A percentile compares a stretch with the other conserved stretches of the same genome.
Evolutionary conservation across 2,797 vertebrate species (phyloP).

Genomic region (Cephalopachus bancanus): DNA sequence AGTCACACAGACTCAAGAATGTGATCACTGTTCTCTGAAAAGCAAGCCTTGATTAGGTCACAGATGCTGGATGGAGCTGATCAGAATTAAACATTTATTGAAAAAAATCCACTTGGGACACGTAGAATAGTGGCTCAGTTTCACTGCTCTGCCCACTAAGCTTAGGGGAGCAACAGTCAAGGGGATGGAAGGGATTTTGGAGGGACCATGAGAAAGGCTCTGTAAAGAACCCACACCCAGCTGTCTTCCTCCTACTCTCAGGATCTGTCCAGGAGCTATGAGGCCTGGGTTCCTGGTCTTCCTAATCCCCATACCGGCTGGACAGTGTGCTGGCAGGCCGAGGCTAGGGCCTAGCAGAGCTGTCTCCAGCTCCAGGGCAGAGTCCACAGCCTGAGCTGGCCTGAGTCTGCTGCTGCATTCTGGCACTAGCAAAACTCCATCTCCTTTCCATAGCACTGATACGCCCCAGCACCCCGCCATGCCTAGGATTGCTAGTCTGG

Average conservation of each 20-base stretch:
- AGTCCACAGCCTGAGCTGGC: background rate
- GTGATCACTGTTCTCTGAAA: background rate
- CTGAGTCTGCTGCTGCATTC: background rate
- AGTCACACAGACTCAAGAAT: background rate
- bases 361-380: fast-evolving
- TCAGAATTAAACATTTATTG: slow-evolving; percentile 21
- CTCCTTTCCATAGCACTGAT: background rate
- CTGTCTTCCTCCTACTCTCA: background rate
- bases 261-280: background rate
- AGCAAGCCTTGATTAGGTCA: background rate
- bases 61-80: background rate
- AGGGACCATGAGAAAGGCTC: background rate
- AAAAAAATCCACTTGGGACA: background rate
- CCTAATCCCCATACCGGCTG: background rate
- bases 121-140: background rate
- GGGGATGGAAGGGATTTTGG: background rate
- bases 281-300: background rate
- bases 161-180: fast-evolving
- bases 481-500: background rate
- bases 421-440: background rate
- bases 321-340: background rate
- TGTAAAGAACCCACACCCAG: background rate
- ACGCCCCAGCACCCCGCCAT: background rate
- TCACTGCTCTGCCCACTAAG: background rate
- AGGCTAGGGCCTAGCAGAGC: background rate